phyloP scores from a whole-genome alignment of 2,797 vertebrate genomes.

The Chrosomus eos region DNA sequence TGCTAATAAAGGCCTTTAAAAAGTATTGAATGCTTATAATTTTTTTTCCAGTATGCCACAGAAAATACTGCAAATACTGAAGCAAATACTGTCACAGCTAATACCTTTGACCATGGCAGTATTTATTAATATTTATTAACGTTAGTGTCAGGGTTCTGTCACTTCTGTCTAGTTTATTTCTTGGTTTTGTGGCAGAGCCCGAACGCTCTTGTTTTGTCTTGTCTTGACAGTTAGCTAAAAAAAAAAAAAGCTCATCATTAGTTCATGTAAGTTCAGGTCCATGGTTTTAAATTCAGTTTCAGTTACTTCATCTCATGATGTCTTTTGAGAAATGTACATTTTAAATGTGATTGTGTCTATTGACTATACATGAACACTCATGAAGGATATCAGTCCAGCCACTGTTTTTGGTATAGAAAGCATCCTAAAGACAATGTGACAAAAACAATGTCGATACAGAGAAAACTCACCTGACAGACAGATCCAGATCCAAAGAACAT shows the following conservation, averaged over 20 bases:
- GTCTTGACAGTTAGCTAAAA: background rate
- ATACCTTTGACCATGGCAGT: no score
- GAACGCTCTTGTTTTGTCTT: no score
- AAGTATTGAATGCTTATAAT: no score
- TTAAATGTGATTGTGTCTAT: background rate
- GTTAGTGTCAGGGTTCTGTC: no score
- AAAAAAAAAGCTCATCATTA: background rate
- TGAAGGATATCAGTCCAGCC: background rate
- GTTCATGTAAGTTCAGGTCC: background rate
- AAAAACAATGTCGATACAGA: background rate
- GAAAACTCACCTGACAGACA: constrained; percentile 20
- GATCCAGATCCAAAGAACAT: background rate
- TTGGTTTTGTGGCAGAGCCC: no score
- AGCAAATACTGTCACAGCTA: no score
- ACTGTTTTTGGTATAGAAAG: background rate
- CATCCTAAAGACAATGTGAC: background rate
- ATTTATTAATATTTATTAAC: no score
- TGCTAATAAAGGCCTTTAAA: no score
- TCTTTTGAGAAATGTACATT: background rate
- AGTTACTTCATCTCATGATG: background rate
- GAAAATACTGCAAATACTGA: no score
- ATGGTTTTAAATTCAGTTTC: background rate
- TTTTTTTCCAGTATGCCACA: no score
- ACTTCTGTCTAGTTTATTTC: no score
- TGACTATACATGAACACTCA: background rate